A percentile compares a stretch with the other conserved stretches of the same genome.
Evolutionary conservation across 2,113 vertebrate species (phyloP).

Genomic region (Pleuronectes platessa): DNA sequence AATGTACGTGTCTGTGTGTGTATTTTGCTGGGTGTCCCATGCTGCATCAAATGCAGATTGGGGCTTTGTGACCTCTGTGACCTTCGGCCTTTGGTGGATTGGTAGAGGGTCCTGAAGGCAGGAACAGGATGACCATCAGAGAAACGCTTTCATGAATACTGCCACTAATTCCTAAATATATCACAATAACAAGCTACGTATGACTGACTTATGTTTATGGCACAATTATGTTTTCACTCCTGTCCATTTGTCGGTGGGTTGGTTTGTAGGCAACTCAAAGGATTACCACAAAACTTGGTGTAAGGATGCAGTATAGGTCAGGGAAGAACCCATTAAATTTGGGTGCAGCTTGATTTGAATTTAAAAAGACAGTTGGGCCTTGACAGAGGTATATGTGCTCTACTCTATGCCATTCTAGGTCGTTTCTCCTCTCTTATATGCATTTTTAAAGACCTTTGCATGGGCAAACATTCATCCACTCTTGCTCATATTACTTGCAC

Average conservation of each 20-base stretch:
- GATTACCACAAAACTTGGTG: no score
- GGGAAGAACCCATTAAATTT: no score
- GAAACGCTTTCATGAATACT: neutral
- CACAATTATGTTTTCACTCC: no score
- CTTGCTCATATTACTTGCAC: constrained; percentile 5
- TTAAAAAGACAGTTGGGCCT: no score
- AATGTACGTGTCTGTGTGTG: neutral
- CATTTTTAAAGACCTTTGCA: neutral
- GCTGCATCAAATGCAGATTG: constrained; percentile 53
- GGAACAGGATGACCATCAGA: neutral
- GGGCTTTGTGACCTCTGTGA: constrained; percentile 58
- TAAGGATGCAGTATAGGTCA: no score
- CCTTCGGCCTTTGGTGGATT: constrained; percentile 62
- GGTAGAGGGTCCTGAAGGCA: constrained; percentile 26
- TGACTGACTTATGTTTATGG: constrained; percentile 4
- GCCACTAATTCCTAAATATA: neutral
- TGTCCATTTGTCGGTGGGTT: no score
- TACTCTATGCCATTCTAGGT: no score
- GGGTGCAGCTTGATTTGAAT: no score
- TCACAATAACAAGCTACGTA: neutral
- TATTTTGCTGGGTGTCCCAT: constrained; percentile 26
- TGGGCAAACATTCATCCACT: neutral
- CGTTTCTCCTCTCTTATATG: neutral
- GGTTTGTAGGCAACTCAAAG: no score
- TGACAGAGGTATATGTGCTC: no score